Base-by-base conservation (phyloP, 2,888 invertebrate species). In the Falcaria lacertinaria region DNA sequence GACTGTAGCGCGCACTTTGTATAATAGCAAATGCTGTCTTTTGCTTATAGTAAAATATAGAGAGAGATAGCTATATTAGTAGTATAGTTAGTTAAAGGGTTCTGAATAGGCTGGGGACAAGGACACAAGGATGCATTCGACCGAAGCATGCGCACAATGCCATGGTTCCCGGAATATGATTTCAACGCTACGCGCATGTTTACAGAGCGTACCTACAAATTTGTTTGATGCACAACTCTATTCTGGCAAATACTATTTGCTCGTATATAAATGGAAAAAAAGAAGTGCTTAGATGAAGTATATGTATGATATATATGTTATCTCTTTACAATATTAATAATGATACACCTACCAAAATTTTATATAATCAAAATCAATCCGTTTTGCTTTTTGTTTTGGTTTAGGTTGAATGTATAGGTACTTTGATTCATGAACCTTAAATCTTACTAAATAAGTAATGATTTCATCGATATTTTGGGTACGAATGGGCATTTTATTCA, bases 101-200 rank as follows among this genome's bases (percentile, higher is more conserved):
- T 47, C 52, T 46, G 42, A 42, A 45, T 55, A 45, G 44, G 34
- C 54, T 57, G 17, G 13, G 35, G 35, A 35, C 50, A 42, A 47
- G 52, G 67, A 54, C 17, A 35, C 50, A 42, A 47, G 53, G 68
- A 56, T 43, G 49, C 64, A 56, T 48, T 54, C 59, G 54, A 59
- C 62, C 71, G 68, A 44, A 54, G 60, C 64, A 60, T 52, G 61
- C 51, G 56, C 60, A 70, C 64, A 58, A 60, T 55, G 57, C 61
- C 63, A 57, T 60, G 65, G 42, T 79, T 79, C 74, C 80, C 65
- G 80, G 78, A 78, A 76, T 68, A 63, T 59, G 44, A 60, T 70
- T 67, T 61, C 68, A 63, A 58, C 54, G 54, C 54, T 55, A 2
- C 6, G 11, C 28, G 49, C 55, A 58, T 51, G 58, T 60, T 67